Evolutionary conservation across 2,888 invertebrate genomes (phyloP).

Genomic region (Eudemis profundana): DNA sequence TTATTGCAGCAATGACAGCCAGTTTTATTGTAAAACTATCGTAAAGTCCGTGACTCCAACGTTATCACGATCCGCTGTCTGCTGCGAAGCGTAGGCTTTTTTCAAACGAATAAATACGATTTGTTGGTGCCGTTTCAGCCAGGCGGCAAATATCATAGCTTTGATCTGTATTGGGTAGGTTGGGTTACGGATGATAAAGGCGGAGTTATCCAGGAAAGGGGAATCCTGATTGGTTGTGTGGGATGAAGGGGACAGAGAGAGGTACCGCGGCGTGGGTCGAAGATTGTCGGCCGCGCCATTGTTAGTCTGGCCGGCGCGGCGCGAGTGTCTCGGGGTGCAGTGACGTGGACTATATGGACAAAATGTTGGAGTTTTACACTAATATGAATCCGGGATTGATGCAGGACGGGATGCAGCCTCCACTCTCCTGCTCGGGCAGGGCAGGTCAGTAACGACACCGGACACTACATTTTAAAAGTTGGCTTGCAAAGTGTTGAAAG

Average conservation of each 20-base stretch:
- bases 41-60: conserved; percentile 2
- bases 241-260: conserved; percentile 57
- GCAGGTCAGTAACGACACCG: conserved; percentile 82
- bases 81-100: conserved; percentile 51
- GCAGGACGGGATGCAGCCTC: conserved; percentile 84
- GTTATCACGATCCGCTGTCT: conserved; percentile 21
- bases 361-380: conserved; percentile 90
- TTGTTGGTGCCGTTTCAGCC: conserved; percentile 67
- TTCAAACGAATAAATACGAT: conserved; percentile 71
- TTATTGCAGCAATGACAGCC: not conserved
- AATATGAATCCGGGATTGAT: conserved; percentile 86
- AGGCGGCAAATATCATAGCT: conserved; percentile 73
- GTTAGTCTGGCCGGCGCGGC: conserved; percentile 60
- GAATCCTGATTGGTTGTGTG: conserved; percentile 63
- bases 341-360: conserved; percentile 61
- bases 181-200: conserved; percentile 64
- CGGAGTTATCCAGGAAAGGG: conserved; percentile 60
- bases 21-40: not conserved
- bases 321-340: conserved; percentile 57
- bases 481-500: too few species aligned
- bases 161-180: conserved; percentile 76
- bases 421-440: conserved; percentile 87
- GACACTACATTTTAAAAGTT: too few species aligned
- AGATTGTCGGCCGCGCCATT: conserved; percentile 58
- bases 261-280: conserved; percentile 51